Evolutionary conservation across 2,888 invertebrate species (phyloP), one percentile per base, ranked within the genome.

Genomic region (Pasiphila rectangulata): DNA sequence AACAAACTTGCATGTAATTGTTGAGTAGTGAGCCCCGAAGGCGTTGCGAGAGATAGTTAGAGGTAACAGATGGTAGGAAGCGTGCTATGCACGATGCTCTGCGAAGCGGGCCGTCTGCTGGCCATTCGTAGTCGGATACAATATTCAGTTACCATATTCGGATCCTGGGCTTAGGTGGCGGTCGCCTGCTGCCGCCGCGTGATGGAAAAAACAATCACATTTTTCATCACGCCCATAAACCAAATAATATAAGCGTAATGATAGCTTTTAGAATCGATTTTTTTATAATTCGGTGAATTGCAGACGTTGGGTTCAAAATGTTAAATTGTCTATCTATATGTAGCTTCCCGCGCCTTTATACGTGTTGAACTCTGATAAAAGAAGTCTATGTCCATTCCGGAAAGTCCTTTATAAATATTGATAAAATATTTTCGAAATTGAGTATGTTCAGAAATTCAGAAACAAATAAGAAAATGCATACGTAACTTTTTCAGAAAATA

Each of bases 161-260:
- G 90, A 95, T 95, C 94, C 95, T 93, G 91, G 95, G 95, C 91
- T 95, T 94, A 82, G 95, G 92, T 84, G 94, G 94, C 89, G 95
- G 94, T 93, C 95, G 93, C 91, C 94, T 94, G 90, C 80, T 67
- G 74, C 64, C 79, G 73, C 71, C 79, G 78, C 83, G 79, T 74
- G 91, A 90, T 90, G 90, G 86, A 90, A 90, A 86, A 88, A 85
- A 87, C 68, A 56, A 56, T 51, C 17, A 55, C 39, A 54, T 36
- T 46, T 54, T 58, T 54, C 55, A 58, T 52, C 54, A 64, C 67
- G 68, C 69, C 67, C 65, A 69, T 55, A 61, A 54, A 62, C 60
- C 57, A 67, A 57, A 45, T 49, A 39, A 48, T 32, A 46, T 52
- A 46, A 35, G 41, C n/a, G n/a, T n/a, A n/a, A n/a, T n/a, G n/a